Evolutionary conservation across 2,113 vertebrate species (phyloP).

Genomic region (Epinephelus fuscoguttatus): DNA sequence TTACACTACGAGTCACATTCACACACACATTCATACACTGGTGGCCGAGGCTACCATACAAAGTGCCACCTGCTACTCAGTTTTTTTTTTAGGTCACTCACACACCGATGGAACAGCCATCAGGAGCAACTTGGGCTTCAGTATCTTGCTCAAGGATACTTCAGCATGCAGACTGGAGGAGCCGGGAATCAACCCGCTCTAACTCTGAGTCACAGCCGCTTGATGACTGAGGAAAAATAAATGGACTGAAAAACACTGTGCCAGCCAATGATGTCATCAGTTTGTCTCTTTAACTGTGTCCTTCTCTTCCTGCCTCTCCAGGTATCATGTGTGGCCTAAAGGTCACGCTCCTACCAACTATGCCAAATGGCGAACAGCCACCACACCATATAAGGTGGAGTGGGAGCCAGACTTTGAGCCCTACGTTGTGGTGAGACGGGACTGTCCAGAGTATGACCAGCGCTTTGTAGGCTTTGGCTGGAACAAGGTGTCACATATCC

Average conservation of each 20-base stretch:
- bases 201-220: too few relatives aligned
- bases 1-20: too few relatives aligned
- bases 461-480: conserved; percentile 97
- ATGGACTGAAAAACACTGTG: too few relatives aligned
- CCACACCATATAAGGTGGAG: conserved; percentile 89
- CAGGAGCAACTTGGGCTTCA: too few relatives aligned
- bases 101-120: too few relatives aligned
- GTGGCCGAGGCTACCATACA: too few relatives aligned
- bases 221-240: background rate
- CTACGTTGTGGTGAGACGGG: conserved; percentile 93
- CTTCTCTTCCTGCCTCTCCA: conserved; percentile 45
- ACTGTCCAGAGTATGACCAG: conserved; percentile 94
- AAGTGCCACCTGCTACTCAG: too few relatives aligned
- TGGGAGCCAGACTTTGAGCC: conserved; percentile 97
- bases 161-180: too few relatives aligned
- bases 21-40: too few relatives aligned
- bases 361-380: conserved; percentile 94
- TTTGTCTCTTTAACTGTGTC: background rate
- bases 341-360: conserved; percentile 95
- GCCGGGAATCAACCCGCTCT: too few relatives aligned
- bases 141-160: too few relatives aligned
- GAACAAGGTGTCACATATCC: conserved; percentile 97
- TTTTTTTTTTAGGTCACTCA: too few relatives aligned
- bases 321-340: conserved; percentile 96
- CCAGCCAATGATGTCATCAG: background rate